Evolutionary conservation across 2,888 invertebrate genomes (phyloP).

Genomic region (Petrophora chlorosata): DNA sequence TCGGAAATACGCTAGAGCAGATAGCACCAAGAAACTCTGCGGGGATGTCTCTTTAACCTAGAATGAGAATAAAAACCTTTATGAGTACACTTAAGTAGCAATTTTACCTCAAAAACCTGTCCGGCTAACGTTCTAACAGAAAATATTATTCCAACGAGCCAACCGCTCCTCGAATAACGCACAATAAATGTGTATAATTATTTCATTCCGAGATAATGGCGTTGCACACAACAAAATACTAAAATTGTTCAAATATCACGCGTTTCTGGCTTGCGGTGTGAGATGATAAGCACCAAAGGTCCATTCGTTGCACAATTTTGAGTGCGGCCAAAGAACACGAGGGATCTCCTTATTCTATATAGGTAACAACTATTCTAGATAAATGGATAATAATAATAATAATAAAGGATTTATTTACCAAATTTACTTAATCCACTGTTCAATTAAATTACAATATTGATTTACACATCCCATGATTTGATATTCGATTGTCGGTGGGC

Average conservation of each 20-base stretch:
- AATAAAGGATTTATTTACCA: too few relatives aligned
- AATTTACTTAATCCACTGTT: too few relatives aligned
- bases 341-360: not conserved
- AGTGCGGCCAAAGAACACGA: conserved; percentile 22
- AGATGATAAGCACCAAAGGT: conserved; percentile 32
- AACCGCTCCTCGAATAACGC: not conserved
- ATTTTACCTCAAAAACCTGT: not conserved
- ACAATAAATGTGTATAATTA: conserved; percentile 18
- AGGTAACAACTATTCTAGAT: not conserved
- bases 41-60: too few relatives aligned
- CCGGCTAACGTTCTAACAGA: not conserved
- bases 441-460: too few relatives aligned
- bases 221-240: conserved; percentile 37
- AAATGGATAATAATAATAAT: not conserved
- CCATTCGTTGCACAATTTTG: conserved; percentile 39
- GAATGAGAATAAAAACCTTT: too few relatives aligned
- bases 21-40: too few relatives aligned
- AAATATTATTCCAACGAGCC: too few relatives aligned
- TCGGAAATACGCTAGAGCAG: too few relatives aligned
- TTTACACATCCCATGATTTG: too few relatives aligned
- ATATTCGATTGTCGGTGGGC: too few relatives aligned
- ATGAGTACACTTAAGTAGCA: too few relatives aligned
- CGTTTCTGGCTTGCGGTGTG: conserved; percentile 28
- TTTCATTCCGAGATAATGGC: conserved; percentile 33
- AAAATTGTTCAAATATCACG: conserved; percentile 46